Base-by-base conservation (phyloP, 2,797 vertebrate genomes). In the Euthynnus affinis region DNA sequence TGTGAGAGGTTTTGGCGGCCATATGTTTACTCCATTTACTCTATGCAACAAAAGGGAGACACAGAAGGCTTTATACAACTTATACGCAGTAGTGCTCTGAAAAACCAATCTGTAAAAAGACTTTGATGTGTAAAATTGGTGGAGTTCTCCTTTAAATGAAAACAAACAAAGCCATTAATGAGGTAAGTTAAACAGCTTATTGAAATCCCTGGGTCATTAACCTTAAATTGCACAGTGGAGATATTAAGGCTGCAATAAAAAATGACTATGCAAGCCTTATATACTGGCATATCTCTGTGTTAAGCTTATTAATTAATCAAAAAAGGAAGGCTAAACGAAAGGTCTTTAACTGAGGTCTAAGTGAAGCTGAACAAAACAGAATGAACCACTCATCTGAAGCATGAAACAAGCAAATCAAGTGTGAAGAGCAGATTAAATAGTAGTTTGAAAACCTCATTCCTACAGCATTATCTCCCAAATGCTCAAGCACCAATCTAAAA, bases 191-290 rank as follows among this genome's bases (percentile, higher is more conserved):
- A 56, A 29, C 37, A 15, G 7, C 12, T 48, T 48, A 48, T 48
- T 48, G 18, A 58, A 29, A 12, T 12, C 42, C 22, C 9, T 46
- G 4, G 18, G 52, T 52, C 14, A 22, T 17, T 52, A 53, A 61
- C 44, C 32, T 40, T 60, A 51, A 49, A 37, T 18, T 55, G 8
- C 5, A 44, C 32, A 18, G 9, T 27, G 15, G 60, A 27, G 12
- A 52, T 42, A 71, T 52, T 42, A n/a, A 61, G 56, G 29, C 27
- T 48, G 56, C n/a, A 37, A 37, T 51, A 20, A 51, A n/a, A n/a
- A 60, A 53, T 61, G 18, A 4, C 10, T 6, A 37, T 34, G 13
- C 53, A 25, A 42, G 9, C 32, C 60, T 40, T 59, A 53, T n/a
- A 18, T 23, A 23, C 60, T 34, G 9, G 18, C 23, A 58, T 14